phyloP scores from a whole-genome alignment of 92 coral and sea anemone species.

The Ricordea florida region DNA sequence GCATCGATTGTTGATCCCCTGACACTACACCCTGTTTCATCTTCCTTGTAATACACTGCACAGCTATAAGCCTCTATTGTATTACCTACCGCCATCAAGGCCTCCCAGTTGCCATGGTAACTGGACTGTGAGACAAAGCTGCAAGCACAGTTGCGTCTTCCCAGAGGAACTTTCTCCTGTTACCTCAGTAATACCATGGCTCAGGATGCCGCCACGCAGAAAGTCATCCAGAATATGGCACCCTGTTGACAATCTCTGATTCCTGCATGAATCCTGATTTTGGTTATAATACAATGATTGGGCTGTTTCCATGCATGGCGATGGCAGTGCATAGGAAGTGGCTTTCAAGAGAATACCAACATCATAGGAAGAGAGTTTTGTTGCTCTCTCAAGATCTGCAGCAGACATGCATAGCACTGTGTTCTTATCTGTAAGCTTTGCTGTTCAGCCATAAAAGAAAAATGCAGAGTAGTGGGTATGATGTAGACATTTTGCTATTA shows the following conservation, averaged over 20 bases:
- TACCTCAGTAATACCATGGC: constrained; percentile 85
- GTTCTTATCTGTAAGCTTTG: constrained; percentile 55
- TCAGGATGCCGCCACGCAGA: constrained; percentile 81
- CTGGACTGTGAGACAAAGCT: constrained; percentile 91
- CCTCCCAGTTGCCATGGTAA: constrained; percentile 79
- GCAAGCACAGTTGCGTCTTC: constrained; percentile 92
- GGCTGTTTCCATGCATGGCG: constrained; percentile 82
- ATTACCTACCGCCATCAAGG: constrained; percentile 75
- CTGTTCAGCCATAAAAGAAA: constrained; percentile 21
- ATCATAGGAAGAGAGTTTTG: constrained; percentile 79
- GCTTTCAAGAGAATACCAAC: constrained; percentile 73
- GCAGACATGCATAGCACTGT: constrained; percentile 80
- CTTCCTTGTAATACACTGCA: no score
- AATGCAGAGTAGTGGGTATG: not conserved
- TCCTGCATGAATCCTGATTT: constrained; percentile 8
- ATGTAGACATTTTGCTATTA: no score
- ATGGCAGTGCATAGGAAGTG: constrained; percentile 57
- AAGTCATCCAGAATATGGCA: constrained; percentile 74
- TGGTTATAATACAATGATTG: constrained; percentile 40
- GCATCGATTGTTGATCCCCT: no score
- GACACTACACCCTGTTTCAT: no score
- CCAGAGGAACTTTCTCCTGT: constrained; percentile 95
- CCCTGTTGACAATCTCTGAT: constrained; percentile 65
- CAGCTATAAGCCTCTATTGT: no score
- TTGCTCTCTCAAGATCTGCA: constrained; percentile 81